A percentile compares a stretch with the other conserved stretches of the same genome.
Evolutionary conservation across 2,888 invertebrate genomes (phyloP).

Genomic region (Chrysomela aeneicollis): DNA sequence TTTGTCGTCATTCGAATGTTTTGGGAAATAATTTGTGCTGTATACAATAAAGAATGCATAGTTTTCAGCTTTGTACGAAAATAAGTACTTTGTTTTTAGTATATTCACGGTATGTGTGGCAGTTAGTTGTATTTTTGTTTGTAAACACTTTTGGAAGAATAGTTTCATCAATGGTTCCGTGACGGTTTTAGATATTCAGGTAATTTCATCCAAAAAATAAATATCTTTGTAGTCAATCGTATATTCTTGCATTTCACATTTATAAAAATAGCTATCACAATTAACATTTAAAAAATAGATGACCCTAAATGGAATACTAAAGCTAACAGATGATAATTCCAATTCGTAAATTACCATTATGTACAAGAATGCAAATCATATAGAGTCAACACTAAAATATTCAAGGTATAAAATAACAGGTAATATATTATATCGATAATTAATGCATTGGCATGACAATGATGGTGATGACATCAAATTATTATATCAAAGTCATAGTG

Average conservation of each 20-base stretch:
- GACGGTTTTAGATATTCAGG: too few species aligned
- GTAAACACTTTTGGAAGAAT: too few species aligned
- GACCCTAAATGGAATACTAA: slow-evolving; percentile 22
- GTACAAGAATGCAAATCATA: slow-evolving; percentile 19
- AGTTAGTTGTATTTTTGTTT: too few species aligned
- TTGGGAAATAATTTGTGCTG: too few species aligned
- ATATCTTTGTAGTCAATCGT: not conserved
- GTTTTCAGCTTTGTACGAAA: too few species aligned
- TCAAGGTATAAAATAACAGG: slow-evolving; percentile 17
- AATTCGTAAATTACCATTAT: slow-evolving; percentile 22
- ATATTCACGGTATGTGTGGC: too few species aligned
- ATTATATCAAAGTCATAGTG: not conserved
- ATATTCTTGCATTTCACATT: slow-evolving; percentile 13
- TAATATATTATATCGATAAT: not conserved
- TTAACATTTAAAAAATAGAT: too few species aligned
- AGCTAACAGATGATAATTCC: slow-evolving; percentile 10
- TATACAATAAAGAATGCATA: too few species aligned
- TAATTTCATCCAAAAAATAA: too few species aligned
- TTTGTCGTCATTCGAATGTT: too few species aligned
- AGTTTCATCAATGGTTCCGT: too few species aligned
- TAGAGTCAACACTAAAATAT: slow-evolving; percentile 22
- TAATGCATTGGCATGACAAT: slow-evolving; percentile 2
- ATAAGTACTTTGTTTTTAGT: too few species aligned
- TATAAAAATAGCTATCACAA: slow-evolving; percentile 32
- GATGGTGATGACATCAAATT: slow-evolving; percentile 49